Conservation (phyloP, 1,140 invertebrate species). For the Calliphora vicina region DNA sequence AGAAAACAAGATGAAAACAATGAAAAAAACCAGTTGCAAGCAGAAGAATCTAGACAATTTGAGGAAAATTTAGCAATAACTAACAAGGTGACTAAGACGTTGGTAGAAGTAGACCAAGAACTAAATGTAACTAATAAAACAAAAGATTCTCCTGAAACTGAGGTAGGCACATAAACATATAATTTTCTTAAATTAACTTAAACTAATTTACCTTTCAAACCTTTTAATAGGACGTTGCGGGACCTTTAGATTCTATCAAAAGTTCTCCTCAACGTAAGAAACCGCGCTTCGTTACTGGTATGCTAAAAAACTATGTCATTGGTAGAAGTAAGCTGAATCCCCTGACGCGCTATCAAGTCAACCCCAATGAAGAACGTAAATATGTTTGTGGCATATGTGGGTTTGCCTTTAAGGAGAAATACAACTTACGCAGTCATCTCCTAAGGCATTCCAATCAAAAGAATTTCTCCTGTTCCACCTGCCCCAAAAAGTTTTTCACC, state of each 20-base stretch:
- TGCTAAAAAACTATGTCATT: neutral
- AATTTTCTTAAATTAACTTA: neutral
- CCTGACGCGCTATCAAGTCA: neutral
- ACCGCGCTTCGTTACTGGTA: neutral
- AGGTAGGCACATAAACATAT: too few relatives aligned
- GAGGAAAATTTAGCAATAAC: neutral
- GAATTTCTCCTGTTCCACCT: conserved; percentile 20
- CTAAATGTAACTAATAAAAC: neutral
- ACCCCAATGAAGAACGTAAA: neutral
- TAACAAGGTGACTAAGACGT: neutral
- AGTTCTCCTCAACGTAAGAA: neutral
- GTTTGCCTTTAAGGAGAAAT: conserved; percentile 9
- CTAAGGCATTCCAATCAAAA: conserved; percentile 36
- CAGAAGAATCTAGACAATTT: neutral
- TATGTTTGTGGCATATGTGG: conserved; percentile 40
- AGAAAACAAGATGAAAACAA: neutral
- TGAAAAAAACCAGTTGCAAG: neutral
- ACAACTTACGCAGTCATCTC: conserved; percentile 31
- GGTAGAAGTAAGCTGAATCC: neutral
- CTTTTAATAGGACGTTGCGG: neutral
- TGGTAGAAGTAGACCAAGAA: neutral
- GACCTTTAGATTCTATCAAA: neutral
- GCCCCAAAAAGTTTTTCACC: conserved; percentile 64
- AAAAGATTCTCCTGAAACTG: too few relatives aligned
- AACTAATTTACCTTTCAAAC: neutral